A percentile compares a stretch with the other conserved stretches of the same genome.
phyloP scores from a whole-genome alignment of 2,888 invertebrate genomes.

The Catocala fraxini region DNA sequence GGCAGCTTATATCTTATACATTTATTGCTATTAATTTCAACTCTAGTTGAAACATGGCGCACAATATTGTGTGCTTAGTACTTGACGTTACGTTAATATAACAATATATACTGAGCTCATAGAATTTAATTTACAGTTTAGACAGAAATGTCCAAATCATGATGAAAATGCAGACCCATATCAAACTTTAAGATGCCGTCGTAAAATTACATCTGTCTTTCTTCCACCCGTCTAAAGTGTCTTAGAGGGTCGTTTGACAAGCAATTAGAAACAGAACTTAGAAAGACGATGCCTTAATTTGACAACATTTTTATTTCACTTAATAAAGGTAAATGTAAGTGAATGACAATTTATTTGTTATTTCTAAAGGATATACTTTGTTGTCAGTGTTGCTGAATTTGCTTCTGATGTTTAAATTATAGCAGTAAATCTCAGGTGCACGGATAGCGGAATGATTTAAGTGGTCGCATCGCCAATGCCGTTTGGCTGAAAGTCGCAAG shows the following conservation, averaged over 20 bases:
- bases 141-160: not conserved
- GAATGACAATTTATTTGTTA: not conserved
- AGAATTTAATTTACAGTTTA: not conserved
- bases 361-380: not conserved
- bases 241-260: slow-evolving; percentile 8
- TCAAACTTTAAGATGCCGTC: slow-evolving; percentile 8
- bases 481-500: too few species aligned
- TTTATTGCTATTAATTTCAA: too few species aligned
- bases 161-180: not conserved
- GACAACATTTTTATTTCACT: slow-evolving; percentile 1
- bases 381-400: too few species aligned
- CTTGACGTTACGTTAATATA: too few species aligned
- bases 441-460: too few species aligned
- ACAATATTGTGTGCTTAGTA: too few species aligned
- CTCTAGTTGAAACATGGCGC: too few species aligned
- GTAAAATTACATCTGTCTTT: not conserved
- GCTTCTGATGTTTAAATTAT: too few species aligned
- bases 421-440: too few species aligned
- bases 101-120: not conserved
- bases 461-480: too few species aligned
- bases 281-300: slow-evolving; percentile 4
- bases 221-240: not conserved
- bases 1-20: too few species aligned
- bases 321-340: not conserved
- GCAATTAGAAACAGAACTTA: slow-evolving; percentile 5